Base-by-base conservation (phyloP, 2,113 vertebrate genomes). In the Erythrolamprus reginae region DNA sequence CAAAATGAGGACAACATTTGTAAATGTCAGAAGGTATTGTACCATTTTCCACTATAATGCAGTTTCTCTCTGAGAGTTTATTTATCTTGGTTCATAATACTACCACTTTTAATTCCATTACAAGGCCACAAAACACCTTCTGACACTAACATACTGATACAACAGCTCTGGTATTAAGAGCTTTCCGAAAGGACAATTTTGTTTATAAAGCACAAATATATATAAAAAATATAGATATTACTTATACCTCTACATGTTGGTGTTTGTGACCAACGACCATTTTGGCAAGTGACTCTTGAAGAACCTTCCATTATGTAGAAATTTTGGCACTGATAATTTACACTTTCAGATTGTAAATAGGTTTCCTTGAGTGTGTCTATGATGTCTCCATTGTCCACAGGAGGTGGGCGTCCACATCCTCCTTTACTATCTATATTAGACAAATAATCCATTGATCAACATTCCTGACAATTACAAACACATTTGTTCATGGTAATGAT, bases 321-420 rank as follows among this genome's bases (percentile, higher is more conserved):
- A 53, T 1, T 7, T 91, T 58, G 86, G 28, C 90, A 91, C 19
- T 61, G 23, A 58, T 91, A 91, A 15, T 0, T 7, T 15, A 91
- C 70, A 6, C 0, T 0, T 21, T 53, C 45, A 15, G n/a, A 45
- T 17, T 23, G 21, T 4, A 2, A 0, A 91, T 88, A 91, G 15
- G 0, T 3, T 3, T 2, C 0, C 9, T 55, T 23, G 26, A 0
- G 0, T 4, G 0, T 0, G 10, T 42, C 21, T 1, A 17, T 0
- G 4, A 48, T 9, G 7, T 82, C 90, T 82, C 84, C 90, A 90
- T 90, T 56, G 5, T 87, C 84, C n/a, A 90, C 55, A 19, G 1
- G 0, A 82, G 90, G 90, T 55, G 90, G 90, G 3, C 9, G 61
- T 33, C 17, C 61, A 82, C 90, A 90, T 26, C 9, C 87, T 1